Evolutionary conservation across 2,888 invertebrate genomes (phyloP).

Genomic region (Cinara cedri): DNA sequence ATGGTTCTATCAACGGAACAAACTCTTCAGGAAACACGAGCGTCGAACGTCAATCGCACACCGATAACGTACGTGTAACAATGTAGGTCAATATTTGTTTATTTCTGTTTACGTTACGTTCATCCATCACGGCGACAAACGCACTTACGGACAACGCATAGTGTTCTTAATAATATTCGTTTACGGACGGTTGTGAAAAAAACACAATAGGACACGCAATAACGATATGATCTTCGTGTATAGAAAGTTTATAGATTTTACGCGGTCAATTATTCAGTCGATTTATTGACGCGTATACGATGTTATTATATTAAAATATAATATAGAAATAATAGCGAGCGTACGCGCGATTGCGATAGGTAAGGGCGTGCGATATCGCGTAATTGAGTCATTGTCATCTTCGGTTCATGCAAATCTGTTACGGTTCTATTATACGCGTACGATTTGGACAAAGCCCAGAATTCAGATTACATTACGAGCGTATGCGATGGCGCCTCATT

Average conservation of each 20-base stretch:
- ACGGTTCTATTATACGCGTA: slow-evolving; percentile 5
- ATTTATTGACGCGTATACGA: not conserved
- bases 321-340: not conserved
- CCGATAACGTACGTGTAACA: no score
- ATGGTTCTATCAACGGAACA: no score
- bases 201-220: not conserved
- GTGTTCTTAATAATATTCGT: no score
- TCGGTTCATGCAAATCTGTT: slow-evolving; percentile 38
- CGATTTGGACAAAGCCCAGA: slow-evolving; percentile 38
- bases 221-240: no score
- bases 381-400: slow-evolving; percentile 50
- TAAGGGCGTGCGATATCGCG: not conserved
- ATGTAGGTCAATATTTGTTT: no score
- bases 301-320: no score
- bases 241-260: slow-evolving; percentile 11
- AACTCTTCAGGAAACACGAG: no score
- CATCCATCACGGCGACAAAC: no score
- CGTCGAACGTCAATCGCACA: no score
- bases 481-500: slow-evolving; percentile 46
- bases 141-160: no score
- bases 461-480: slow-evolving; percentile 3
- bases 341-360: not conserved
- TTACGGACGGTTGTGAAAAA: no score
- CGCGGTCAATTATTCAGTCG: not conserved
- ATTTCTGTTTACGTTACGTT: no score